Evolutionary conservation across 1,140 invertebrate genomes (phyloP), one percentile per base, ranked within the genome.

Genomic region (Tetranychus urticae): DNA sequence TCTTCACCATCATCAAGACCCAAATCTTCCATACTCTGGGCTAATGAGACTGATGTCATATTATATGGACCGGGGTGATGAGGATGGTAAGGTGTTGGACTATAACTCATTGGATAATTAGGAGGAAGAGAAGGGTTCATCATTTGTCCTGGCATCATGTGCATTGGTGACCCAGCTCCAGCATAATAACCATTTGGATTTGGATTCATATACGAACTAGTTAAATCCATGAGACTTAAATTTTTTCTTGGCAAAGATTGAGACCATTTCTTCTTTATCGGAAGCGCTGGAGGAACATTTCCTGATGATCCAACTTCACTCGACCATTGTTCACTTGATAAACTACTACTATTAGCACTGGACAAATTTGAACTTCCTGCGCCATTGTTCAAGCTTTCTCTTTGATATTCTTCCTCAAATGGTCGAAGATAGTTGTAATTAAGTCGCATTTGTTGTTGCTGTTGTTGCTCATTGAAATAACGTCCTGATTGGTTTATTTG

Each of bases 401-500:
- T 42, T 42, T 10, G 5, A 10, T 42, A 42, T 10, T 42, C 39
- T 42, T 42, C 39, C 5, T 42, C 39, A 42, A 42, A 42, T 42
- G 39, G 39, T 6, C 39, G 39, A 42, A 42, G 39, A 42, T 42
- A 42, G 10, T 42, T 42, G 39, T 42, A 42, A 42, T 42, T 42
- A 6, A 42, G 10, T 6, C 39, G 39, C 39, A 6, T 66, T 65
- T 45, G 63, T 54, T 58, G 37, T 31, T 56, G n/a, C 8, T 39
- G 65, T 54, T 60, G 23, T 13, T 54, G 33, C 7, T 55, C 8
- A n/a, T 31, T 61, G 33, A 56, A 13, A 35, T 33, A 56, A 7
- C 33, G 55, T 14, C 55, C 31, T 13, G 36, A 56, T 36, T 34
- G 31, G 34, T 35, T 33, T 36, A 31, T 12, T 6, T 42, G 39